Conservation (phyloP, 2,888 invertebrate species). For the Andrena bucephala region DNA sequence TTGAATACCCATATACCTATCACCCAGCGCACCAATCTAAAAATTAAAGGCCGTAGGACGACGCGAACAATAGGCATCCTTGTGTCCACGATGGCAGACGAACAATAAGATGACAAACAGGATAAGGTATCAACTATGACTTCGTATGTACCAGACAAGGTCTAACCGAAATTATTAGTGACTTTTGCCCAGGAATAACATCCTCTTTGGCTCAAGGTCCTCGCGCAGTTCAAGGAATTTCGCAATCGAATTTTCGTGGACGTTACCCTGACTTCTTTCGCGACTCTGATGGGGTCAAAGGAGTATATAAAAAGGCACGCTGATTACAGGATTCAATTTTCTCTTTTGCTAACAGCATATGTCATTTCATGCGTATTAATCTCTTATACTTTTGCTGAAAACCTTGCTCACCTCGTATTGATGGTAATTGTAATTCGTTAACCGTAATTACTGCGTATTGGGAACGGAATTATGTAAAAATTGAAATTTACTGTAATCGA, state of each 20-base stretch:
- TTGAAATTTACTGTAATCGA: conserved; percentile 5
- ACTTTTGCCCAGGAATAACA: conserved; percentile 20
- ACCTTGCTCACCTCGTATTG: background rate
- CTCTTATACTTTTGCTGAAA: background rate
- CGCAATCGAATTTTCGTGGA: background rate
- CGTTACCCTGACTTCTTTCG: background rate
- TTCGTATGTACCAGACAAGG: conserved; percentile 12
- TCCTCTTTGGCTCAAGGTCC: conserved; percentile 23
- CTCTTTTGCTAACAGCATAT: background rate
- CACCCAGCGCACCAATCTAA: too few relatives aligned
- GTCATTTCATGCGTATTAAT: background rate
- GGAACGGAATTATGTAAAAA: background rate
- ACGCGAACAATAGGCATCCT: conserved; percentile 1
- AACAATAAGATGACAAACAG: conserved; percentile 15
- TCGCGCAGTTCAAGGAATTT: background rate
- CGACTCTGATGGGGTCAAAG: background rate
- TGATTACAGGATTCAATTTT: background rate
- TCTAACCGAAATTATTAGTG: conserved; percentile 26
- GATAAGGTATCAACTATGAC: conserved; percentile 11
- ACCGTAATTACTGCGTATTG: background rate
- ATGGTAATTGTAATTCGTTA: background rate
- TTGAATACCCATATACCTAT: too few relatives aligned
- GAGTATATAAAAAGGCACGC: background rate
- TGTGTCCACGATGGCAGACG: background rate
- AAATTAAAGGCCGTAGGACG: too few relatives aligned